phyloP scores from a whole-genome alignment of 1,140 invertebrate genomes.

The Papilio dardanus region DNA sequence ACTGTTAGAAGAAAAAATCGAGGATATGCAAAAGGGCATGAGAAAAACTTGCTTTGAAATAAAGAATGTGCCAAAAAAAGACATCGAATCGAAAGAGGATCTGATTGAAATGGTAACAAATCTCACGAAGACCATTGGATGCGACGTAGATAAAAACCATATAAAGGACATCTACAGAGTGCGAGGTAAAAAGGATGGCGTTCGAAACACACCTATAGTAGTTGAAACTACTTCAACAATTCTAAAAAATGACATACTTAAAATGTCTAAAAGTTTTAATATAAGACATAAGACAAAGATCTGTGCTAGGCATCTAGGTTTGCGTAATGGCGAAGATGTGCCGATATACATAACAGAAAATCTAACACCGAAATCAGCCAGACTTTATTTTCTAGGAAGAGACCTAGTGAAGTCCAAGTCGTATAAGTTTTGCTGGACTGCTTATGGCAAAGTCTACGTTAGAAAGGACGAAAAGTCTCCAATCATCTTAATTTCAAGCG shows the following conservation, averaged over 20 bases:
- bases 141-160: neutral
- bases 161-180: slow-evolving; percentile 12
- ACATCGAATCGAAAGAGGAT: slow-evolving; percentile 28
- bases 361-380: neutral
- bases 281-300: slow-evolving; percentile 1
- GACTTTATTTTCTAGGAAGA: neutral
- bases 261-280: neutral
- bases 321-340: neutral
- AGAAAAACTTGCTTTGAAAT: slow-evolving; percentile 32
- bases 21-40: slow-evolving; percentile 9
- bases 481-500: neutral
- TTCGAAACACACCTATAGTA: neutral
- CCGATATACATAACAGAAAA: neutral
- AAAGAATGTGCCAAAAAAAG: slow-evolving; percentile 37
- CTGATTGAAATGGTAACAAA: slow-evolving; percentile 24
- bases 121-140: slow-evolving; percentile 23
- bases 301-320: neutral
- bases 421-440: neutral
- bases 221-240: neutral
- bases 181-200: neutral
- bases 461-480: slow-evolving; percentile 11
- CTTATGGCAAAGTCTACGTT: neutral
- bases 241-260: neutral
- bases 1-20: slow-evolving; percentile 27
- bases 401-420: neutral